Evolutionary conservation across 1,140 invertebrate genomes (phyloP).

Genomic region (Pomacea maculata): DNA sequence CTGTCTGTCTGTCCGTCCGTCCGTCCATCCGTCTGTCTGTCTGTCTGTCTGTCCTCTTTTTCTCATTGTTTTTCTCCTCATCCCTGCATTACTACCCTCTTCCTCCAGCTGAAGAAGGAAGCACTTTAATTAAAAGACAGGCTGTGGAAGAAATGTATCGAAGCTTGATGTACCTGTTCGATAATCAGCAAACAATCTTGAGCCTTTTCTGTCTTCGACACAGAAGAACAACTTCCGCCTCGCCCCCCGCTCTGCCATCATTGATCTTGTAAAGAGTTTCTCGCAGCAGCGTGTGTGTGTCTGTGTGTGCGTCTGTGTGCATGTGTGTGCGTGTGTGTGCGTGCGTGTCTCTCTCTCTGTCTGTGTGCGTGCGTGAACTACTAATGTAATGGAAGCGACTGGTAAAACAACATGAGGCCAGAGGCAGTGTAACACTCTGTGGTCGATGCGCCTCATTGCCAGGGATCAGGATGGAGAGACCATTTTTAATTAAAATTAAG

Average conservation of each 20-base stretch:
- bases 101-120: background rate
- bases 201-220: background rate
- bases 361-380: conserved; percentile 1
- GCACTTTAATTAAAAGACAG: too few species aligned
- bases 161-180: background rate
- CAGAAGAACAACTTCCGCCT: background rate
- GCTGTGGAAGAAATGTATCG: background rate
- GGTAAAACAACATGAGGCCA: too few species aligned
- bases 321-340: background rate
- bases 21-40: too few species aligned
- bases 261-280: background rate
- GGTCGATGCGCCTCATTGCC: too few species aligned
- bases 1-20: conserved; percentile 15
- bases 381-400: too few species aligned
- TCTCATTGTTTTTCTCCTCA: background rate
- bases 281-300: background rate
- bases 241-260: background rate
- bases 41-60: background rate
- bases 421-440: too few species aligned
- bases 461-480: too few species aligned
- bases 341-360: background rate
- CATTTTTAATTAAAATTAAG: too few species aligned
- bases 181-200: background rate
- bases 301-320: conserved; percentile 6
- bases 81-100: background rate